phyloP scores from a whole-genome alignment of 2,797 vertebrate species.

The Balearica regulorum region DNA sequence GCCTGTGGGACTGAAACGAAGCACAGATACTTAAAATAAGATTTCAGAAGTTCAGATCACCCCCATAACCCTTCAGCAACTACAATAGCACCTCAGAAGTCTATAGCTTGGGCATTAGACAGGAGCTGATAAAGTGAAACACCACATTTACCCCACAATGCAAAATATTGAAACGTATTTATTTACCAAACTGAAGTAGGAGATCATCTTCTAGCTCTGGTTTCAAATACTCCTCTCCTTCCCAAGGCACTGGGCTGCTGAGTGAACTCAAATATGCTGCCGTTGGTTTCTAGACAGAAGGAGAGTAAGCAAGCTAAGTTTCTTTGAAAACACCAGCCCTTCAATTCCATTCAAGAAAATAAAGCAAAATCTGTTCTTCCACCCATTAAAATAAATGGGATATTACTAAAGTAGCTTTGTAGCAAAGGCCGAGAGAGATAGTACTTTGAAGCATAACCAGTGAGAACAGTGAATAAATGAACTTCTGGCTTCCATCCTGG shows the following conservation, averaged over 20 bases:
- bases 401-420: neutral
- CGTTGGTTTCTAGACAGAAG: slow-evolving; percentile 80
- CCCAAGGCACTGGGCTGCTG: slow-evolving; percentile 81
- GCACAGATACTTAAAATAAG: neutral
- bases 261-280: slow-evolving; percentile 73
- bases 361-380: neutral
- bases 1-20: neutral
- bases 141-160: neutral
- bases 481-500: neutral
- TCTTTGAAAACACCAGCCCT: neutral
- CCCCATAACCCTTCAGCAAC: neutral
- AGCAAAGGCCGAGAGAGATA: neutral
- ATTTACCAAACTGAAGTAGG: slow-evolving; percentile 89
- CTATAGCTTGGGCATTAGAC: neutral
- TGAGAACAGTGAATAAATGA: neutral
- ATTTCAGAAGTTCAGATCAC: neutral
- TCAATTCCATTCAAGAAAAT: neutral
- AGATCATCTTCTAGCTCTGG: slow-evolving; percentile 88
- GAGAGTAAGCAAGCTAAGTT: neutral
- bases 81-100: neutral
- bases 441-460: neutral
- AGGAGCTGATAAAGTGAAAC: neutral
- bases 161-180: neutral
- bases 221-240: slow-evolving; percentile 87
- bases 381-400: neutral